Base-by-base conservation (phyloP, 2,113 vertebrate genomes). In the Setophaga petechia region DNA sequence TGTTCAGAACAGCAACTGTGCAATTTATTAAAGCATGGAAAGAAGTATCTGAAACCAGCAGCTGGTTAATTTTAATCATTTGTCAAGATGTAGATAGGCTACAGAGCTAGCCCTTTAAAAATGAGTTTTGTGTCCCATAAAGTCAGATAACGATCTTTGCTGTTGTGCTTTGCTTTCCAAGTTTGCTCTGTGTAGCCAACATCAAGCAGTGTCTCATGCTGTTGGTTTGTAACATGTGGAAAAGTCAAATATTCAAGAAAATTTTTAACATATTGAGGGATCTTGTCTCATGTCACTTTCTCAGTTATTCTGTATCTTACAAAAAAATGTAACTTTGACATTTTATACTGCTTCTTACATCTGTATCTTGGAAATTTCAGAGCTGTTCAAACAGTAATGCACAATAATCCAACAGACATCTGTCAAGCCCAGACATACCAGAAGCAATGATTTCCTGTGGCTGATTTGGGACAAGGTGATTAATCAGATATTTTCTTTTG, bases 401-500 rank as follows among this genome's bases (percentile, higher is more conserved):
- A 66, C 44, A 82, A 31, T 58, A 55, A 95, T 84, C 66, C 35
- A 5, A 94, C 0, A 92, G 51, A 82, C 58, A 79, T 68, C 91
- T 95, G 66, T 89, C 83, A 93, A 84, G 65, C 25, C 31, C 67
- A 91, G 62, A 46, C 37, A 39, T 16, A 89, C 16, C 55, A 92
- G 68, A 87, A 90, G 37, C 55, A 83, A 52, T 37, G 59, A 79
- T 67, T 76, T 94, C 54, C 37, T 69, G 31, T 54, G 51, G 71
- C 59, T 92, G 49, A 15, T 74, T 72, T 75, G 71, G 59, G 76
- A 87, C 43, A 67, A 31, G 15, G 37, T 62, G 63, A 85, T 90
- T 91, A 86, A 95, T 94, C 73, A 80, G 41, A 61, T 66, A 72
- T 44, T 96, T 90, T 84, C 69, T 85, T 96, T 82, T 63, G 24